Conservation (phyloP, 2,113 vertebrate genomes). For the Prunella fulvescens region DNA sequence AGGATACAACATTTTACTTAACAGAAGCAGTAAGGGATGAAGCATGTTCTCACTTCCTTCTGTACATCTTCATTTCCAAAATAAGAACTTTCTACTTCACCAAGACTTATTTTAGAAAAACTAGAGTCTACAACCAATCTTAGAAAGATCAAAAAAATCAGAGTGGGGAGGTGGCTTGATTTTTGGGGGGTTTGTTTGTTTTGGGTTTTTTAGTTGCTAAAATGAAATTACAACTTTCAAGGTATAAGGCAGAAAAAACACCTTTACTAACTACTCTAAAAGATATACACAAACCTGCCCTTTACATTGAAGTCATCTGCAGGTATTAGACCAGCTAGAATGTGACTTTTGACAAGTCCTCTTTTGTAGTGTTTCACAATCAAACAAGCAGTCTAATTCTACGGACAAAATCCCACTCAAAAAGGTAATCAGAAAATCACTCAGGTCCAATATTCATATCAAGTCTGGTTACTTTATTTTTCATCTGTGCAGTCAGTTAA, state of each 20-base stretch:
- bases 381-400: background rate
- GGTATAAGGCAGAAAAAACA: background rate
- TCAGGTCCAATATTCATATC: background rate
- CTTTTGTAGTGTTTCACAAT: background rate
- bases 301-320: background rate
- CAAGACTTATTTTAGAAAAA: background rate
- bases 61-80: background rate
- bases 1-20: background rate
- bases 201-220: background rate
- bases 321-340: background rate
- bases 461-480: conserved; percentile 60
- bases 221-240: background rate
- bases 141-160: background rate
- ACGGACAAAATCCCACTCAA: background rate
- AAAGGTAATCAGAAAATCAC: background rate
- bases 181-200: background rate
- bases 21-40: background rate
- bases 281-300: background rate
- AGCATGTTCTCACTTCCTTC: background rate
- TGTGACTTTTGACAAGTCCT: background rate
- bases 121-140: background rate
- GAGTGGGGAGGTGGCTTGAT: fast-evolving
- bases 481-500: conserved; percentile 55
- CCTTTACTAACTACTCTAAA: background rate
- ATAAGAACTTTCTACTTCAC: background rate